Conservation (phyloP, 2,888 invertebrate genomes). For the Leuctra nigra region DNA sequence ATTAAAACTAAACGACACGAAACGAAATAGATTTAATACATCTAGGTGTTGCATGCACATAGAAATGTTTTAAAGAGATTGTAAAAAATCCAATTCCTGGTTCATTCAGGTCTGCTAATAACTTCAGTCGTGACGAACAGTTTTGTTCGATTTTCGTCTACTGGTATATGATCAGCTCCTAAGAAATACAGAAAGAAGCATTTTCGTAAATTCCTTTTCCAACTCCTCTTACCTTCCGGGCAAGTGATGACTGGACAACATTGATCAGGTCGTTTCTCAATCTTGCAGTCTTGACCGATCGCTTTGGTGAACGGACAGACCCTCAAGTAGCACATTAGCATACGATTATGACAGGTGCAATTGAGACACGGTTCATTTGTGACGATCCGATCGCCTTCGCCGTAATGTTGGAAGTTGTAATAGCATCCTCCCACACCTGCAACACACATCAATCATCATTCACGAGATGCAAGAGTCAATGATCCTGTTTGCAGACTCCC, state of each 20-base stretch:
- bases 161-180: not conserved
- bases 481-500: not conserved
- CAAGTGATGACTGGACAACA: constrained; percentile 92
- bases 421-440: constrained; percentile 59
- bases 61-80: no score
- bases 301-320: constrained; percentile 92
- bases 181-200: not conserved
- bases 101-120: no score
- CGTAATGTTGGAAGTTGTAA: constrained; percentile 90
- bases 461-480: not conserved
- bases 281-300: constrained; percentile 84
- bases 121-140: no score
- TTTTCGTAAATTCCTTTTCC: no score
- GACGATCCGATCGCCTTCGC: constrained; percentile 86
- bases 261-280: constrained; percentile 85
- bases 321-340: constrained; percentile 91
- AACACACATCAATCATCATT: no score
- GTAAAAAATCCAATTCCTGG: no score
- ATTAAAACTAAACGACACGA: no score
- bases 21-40: no score
- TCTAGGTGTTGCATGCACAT: no score
- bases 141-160: not conserved
- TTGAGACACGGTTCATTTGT: constrained; percentile 94
- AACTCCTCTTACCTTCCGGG: constrained; percentile 78
- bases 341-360: constrained; percentile 90